A percentile compares a stretch with the other conserved stretches of the same genome.
Conservation (phyloP, 2,113 vertebrate species). For the Nibea coibor region DNA sequence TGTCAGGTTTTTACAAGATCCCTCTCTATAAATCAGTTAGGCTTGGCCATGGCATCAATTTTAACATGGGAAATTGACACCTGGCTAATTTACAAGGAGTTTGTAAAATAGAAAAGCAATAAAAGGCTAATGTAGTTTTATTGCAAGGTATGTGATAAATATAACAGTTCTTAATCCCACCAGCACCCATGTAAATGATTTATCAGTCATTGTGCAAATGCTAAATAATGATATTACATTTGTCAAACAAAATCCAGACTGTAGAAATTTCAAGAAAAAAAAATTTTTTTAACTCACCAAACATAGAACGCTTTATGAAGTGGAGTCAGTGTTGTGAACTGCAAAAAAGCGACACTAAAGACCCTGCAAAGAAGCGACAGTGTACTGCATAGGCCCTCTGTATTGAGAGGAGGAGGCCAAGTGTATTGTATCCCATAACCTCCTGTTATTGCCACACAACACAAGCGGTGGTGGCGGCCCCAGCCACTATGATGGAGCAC, state of each 20-base stretch:
- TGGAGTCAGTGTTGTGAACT: slow-evolving; percentile 49
- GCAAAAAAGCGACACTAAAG: slow-evolving; percentile 50
- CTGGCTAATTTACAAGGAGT: slow-evolving; percentile 78
- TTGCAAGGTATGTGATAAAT: slow-evolving; percentile 25
- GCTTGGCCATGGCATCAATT: slow-evolving; percentile 81
- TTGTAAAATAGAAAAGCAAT: slow-evolving; percentile 62
- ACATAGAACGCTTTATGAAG: slow-evolving; percentile 42
- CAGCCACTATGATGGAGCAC: slow-evolving; percentile 89
- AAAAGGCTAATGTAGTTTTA: slow-evolving; percentile 39
- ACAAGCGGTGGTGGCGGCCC: slow-evolving; percentile 76
- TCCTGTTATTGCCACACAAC: slow-evolving; percentile 82
- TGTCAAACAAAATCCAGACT: slow-evolving; percentile 6
- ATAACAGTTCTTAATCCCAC: neutral
- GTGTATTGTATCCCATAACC: slow-evolving; percentile 80
- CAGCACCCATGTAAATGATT: slow-evolving; percentile 6
- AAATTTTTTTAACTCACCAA: slow-evolving; percentile 57
- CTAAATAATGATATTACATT: neutral
- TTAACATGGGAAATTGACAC: slow-evolving; percentile 81
- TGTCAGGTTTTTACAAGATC: slow-evolving; percentile 76
- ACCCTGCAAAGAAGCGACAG: slow-evolving; percentile 38
- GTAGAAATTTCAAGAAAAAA: slow-evolving; percentile 26
- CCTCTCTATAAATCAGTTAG: slow-evolving; percentile 83
- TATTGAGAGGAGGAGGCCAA: slow-evolving; percentile 74
- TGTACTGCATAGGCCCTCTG: slow-evolving; percentile 62
- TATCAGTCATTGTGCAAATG: neutral